Evolutionary conservation across 2,888 invertebrate species (phyloP).

Genomic region (Megalurothrips usitatus): DNA sequence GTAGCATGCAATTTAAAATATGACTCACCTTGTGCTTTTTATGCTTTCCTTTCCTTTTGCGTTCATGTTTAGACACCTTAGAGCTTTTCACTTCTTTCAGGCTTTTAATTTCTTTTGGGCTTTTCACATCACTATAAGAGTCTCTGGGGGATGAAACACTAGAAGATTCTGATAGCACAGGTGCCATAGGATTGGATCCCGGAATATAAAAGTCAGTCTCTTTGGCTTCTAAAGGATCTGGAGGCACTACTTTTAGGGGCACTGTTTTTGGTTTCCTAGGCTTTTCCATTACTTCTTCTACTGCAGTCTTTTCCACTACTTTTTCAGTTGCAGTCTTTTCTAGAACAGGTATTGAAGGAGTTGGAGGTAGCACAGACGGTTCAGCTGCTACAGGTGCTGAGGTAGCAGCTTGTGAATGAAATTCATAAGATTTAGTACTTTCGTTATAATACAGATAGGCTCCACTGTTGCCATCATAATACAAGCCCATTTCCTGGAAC

Average conservation of each 20-base stretch:
- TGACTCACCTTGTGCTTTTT: constrained; percentile 38
- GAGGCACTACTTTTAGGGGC: neutral
- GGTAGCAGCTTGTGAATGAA: constrained; percentile 70
- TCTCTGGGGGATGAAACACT: too few relatives aligned
- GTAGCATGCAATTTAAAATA: neutral
- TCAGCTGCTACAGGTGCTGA: constrained; percentile 43
- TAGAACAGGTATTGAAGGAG: neutral
- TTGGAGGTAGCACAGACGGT: constrained; percentile 30
- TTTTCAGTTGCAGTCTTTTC: neutral
- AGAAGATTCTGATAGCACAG: neutral
- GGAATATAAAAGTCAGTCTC: constrained; percentile 40
- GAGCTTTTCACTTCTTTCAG: neutral
- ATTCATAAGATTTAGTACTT: constrained; percentile 67
- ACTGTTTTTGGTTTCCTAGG: neutral
- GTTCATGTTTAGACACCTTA: constrained; percentile 35
- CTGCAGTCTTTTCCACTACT: neutral
- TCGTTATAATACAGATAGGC: constrained; percentile 80
- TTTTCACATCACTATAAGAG: neutral
- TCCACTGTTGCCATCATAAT: constrained; percentile 81
- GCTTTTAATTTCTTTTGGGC: neutral
- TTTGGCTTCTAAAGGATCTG: constrained; percentile 20
- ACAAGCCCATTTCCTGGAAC: constrained; percentile 73
- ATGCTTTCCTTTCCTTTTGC: constrained; percentile 35
- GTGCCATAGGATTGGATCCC: neutral
- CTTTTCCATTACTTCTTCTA: neutral